Evolutionary conservation across 1,140 invertebrate species (phyloP).

Genomic region (Danaus melanippus): DNA sequence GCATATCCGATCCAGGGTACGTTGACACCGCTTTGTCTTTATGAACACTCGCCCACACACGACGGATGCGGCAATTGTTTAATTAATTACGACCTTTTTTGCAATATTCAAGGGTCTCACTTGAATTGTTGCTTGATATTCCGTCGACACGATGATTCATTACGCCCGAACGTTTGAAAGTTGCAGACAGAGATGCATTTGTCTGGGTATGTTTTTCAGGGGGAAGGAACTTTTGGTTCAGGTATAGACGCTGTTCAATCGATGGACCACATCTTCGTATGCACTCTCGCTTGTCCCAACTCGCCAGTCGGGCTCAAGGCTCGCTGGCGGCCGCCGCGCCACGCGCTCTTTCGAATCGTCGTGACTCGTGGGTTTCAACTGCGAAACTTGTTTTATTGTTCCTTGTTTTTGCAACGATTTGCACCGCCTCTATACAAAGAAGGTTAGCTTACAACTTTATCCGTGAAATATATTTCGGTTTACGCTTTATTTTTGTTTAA

Average conservation of each 20-base stretch:
- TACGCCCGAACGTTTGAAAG: too few species aligned
- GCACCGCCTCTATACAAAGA: conserved; percentile 16
- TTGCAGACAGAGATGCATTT: too few species aligned
- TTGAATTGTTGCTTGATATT: too few species aligned
- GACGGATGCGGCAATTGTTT: conserved; percentile 17
- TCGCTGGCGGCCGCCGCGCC: conserved; percentile 28
- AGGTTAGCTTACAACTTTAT: conserved; percentile 18
- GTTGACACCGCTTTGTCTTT: conserved; percentile 28
- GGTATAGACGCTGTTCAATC: conserved; percentile 20
- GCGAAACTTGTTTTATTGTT: conserved; percentile 21
- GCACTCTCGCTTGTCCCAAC: conserved; percentile 24
- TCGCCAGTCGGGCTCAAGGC: conserved; percentile 24
- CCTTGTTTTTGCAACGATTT: conserved; percentile 20
- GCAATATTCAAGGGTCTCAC: too few species aligned
- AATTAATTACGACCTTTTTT: conserved; percentile 3
- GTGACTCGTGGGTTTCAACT: conserved; percentile 14
- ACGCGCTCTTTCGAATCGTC: conserved; percentile 23
- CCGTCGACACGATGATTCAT: too few species aligned
- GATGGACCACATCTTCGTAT: conserved; percentile 26
- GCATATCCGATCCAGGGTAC: conserved; percentile 5
- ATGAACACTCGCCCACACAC: conserved; percentile 12
- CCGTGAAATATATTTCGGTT: conserved; percentile 16
- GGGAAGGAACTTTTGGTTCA: conserved; percentile 11
- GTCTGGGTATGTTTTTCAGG: neutral
- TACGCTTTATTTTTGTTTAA: conserved; percentile 9